Conservation (phyloP, 1,140 invertebrate species). For the Aphis gossypii region DNA sequence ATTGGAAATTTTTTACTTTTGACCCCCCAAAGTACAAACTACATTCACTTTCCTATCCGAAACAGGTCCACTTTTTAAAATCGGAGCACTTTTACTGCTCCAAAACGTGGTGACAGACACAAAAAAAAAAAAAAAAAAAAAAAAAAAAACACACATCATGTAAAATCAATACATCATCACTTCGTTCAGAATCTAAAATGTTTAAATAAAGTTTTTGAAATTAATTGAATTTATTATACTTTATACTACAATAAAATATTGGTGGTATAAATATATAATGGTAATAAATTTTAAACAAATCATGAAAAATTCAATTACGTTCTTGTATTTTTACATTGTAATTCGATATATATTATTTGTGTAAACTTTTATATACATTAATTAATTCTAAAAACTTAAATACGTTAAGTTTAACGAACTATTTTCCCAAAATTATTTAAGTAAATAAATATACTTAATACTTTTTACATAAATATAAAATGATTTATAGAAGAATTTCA, state of each 20-base stretch:
- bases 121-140: no score
- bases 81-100: no score
- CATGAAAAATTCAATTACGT: background rate
- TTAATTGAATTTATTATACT: background rate
- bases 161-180: no score
- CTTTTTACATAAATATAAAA: background rate
- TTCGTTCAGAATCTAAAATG: no score
- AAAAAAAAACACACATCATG: no score
- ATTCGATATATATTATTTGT: background rate
- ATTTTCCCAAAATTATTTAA: background rate
- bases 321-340: background rate
- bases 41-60: no score
- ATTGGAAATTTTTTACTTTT: no score
- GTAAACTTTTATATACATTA: background rate
- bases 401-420: background rate
- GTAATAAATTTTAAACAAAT: background rate
- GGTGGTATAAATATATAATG: background rate
- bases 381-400: background rate
- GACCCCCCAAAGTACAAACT: no score
- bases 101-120: no score
- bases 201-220: constrained; percentile 3
- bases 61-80: no score
- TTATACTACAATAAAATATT: background rate
- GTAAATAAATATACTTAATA: background rate
- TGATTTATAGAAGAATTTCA: background rate